phyloP scores from a whole-genome alignment of 2,888 invertebrate genomes.

The Pandemis heparana region DNA sequence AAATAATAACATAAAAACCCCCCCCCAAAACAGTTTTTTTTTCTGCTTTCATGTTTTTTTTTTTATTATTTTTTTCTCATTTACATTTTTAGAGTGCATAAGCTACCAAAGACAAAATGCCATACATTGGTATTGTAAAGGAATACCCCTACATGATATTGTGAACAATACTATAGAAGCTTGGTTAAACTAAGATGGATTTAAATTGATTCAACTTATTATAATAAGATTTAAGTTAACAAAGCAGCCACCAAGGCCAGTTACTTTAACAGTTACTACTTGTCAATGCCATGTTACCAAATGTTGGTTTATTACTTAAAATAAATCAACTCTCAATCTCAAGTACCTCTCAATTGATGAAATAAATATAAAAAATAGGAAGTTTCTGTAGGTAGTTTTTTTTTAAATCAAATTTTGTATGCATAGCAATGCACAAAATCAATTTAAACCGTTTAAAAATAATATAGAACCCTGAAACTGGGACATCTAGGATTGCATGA shows the following conservation, averaged over 20 bases:
- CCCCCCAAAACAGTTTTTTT: no score
- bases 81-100: no score
- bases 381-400: neutral
- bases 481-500: slow-evolving; percentile 8
- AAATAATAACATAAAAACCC: no score
- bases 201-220: neutral
- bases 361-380: no score
- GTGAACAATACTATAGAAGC: no score
- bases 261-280: slow-evolving; percentile 5
- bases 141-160: no score
- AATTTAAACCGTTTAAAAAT: neutral
- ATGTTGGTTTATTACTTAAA: slow-evolving; percentile 7
- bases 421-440: neutral
- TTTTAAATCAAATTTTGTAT: neutral
- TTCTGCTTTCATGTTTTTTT: no score
- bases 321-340: neutral
- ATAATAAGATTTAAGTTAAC: neutral
- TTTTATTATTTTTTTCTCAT: no score
- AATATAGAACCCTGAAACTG: slow-evolving; percentile 5
- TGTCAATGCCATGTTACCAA: slow-evolving; percentile 29
- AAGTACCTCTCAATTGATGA: no score
- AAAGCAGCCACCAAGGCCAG: slow-evolving; percentile 22
- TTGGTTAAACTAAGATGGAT: no score
- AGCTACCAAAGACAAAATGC: no score
- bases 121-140: no score